Evolutionary conservation across 2,797 vertebrate species (phyloP).

Genomic region (Phalanger gymnotis): DNA sequence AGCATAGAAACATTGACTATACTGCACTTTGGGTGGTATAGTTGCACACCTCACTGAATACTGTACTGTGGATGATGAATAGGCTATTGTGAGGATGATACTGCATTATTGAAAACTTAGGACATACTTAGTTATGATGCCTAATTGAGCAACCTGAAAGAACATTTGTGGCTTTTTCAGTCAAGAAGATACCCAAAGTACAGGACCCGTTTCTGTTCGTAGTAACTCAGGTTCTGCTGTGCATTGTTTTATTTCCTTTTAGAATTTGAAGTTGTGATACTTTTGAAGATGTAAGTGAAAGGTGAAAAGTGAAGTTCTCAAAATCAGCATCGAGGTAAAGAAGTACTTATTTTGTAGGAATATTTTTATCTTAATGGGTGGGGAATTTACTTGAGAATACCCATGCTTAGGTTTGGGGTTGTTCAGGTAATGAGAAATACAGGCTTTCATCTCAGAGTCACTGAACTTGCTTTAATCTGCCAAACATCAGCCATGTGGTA

Average conservation of each 20-base stretch:
- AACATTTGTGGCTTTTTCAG: constrained; percentile 56
- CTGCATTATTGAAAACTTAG: constrained; percentile 55
- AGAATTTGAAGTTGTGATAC: neutral
- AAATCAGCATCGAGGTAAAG: neutral
- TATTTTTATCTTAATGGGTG: neutral
- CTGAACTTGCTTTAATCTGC: neutral
- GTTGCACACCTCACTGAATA: rapidly evolving
- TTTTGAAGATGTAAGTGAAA: neutral
- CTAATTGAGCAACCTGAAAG: constrained; percentile 45
- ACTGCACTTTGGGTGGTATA: neutral
- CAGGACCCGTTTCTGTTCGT: constrained; percentile 51
- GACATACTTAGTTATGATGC: constrained; percentile 32
- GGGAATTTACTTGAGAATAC: constrained; percentile 34
- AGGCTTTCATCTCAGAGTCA: neutral
- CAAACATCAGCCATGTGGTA: constrained; percentile 40
- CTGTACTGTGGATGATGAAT: neutral
- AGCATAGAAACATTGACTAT: neutral
- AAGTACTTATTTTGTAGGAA: constrained; percentile 3
- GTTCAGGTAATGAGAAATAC: neutral
- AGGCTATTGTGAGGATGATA: constrained; percentile 1
- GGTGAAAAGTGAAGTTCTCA: neutral
- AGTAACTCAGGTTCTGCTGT: constrained; percentile 52
- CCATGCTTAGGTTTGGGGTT: neutral
- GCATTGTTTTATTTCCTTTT: constrained; percentile 29
- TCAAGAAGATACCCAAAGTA: neutral